Evolutionary conservation across 1,140 invertebrate species (phyloP), one percentile per base, ranked within the genome.

Genomic region (Portunus trituberculatus): DNA sequence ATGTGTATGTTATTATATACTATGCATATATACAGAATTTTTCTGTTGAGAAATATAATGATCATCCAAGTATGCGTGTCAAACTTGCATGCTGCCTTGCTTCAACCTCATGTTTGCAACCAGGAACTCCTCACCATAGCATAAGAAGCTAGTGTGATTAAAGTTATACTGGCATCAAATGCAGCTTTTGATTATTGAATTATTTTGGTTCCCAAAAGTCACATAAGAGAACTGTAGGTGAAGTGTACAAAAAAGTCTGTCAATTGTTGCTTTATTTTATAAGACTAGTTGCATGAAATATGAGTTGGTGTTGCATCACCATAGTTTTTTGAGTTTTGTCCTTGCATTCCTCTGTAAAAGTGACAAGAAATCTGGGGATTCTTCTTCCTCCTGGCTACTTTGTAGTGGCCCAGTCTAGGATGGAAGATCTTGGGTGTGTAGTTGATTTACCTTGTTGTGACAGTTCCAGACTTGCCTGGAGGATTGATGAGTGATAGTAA

Each of bases 11-110:
- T 45, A 45, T 0, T 84, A 93, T 83, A 93, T 93, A 45, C 20
- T 45, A 93, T 92, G 46, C 39, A 93, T 93, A 83, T 45, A 84
- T 93, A 83, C 46, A 93, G 16, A 84, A 20, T 67, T 25, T 90
- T 76, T 20, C 20, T 76, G 67, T 76, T 76, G 12, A 76, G 6
- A 12, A 76, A 76, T 59, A 39, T 39, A 39, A 39, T 39, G 39
- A n/a, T n/a, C n/a, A n/a, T 39, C 6, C 39, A 39, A 39, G 39
- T 39, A 20, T 76, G 20, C 67, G n/a, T 76, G 20, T 76, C 67
- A 76, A n/a, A 76, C 16, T 76, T 76, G 67, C n/a, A 76, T 76
- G n/a, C 20, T 76, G 67, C 67, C 67, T n/a, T 76, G 67, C 25
- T 76, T 76, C 20, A 76, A 20, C 67, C 67, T 76, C n/a, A 25